A percentile compares a stretch with the other conserved stretches of the same genome.
Evolutionary conservation across 1,140 invertebrate species (phyloP).

Genomic region (Polypedilum pembai): DNA sequence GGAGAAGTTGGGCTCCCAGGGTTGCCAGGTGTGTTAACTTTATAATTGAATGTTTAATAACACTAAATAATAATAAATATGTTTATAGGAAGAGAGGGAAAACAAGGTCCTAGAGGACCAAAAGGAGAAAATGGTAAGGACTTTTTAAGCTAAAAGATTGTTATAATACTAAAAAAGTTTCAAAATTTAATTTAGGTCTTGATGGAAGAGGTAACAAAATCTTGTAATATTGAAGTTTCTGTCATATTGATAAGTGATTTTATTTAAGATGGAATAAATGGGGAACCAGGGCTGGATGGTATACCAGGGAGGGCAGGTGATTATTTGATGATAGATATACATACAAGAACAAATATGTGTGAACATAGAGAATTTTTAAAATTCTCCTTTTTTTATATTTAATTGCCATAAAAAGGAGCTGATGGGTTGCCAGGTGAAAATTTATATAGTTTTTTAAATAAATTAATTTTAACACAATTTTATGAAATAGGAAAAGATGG

Average conservation of each 20-base stretch:
- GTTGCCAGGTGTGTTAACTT: not conserved
- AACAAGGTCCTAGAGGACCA: not conserved
- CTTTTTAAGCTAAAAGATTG: not conserved
- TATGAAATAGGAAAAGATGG: not conserved
- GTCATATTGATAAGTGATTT: not conserved
- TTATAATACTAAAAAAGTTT: not conserved
- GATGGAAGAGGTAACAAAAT: not conserved
- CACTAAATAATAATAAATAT: not conserved
- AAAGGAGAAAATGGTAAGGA: conserved; percentile 1
- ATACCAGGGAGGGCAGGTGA: not conserved
- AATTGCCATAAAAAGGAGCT: not conserved
- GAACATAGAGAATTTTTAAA: too few relatives aligned
- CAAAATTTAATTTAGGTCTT: not conserved
- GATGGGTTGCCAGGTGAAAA: not conserved
- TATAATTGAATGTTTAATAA: not conserved
- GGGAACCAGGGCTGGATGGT: not conserved
- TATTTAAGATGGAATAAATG: not conserved
- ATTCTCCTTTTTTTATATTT: too few relatives aligned
- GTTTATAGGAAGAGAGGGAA: not conserved
- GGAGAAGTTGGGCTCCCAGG: not conserved
- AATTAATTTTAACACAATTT: not conserved
- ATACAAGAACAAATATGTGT: too few relatives aligned
- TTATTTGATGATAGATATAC: too few relatives aligned
- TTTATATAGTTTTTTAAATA: not conserved
- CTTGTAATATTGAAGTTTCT: not conserved